Evolutionary conservation across 2,797 vertebrate genomes (phyloP).

Genomic region (Sebastes oblongus): DNA sequence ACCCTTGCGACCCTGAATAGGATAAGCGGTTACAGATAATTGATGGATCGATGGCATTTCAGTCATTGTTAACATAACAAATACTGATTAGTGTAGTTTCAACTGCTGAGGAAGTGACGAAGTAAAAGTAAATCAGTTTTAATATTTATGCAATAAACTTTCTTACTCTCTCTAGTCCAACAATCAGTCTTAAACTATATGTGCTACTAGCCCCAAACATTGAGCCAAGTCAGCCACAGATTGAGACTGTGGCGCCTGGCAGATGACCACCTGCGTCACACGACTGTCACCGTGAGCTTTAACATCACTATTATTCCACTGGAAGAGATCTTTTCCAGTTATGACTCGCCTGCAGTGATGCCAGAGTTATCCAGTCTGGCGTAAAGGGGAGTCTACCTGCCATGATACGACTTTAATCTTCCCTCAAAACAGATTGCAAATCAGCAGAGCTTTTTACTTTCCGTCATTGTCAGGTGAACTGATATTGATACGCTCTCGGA

Average conservation of each 20-base stretch:
- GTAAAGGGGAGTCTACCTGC: slow-evolving; percentile 24
- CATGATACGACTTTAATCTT: slow-evolving; percentile 18
- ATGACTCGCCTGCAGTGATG: slow-evolving; percentile 34
- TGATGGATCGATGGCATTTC: too few species aligned
- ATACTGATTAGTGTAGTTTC: not conserved
- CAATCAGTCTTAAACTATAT: not conserved
- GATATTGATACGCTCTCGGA: slow-evolving; percentile 25
- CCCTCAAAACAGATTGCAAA: slow-evolving; percentile 23
- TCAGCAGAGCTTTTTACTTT: slow-evolving; percentile 25
- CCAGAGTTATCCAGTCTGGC: slow-evolving; percentile 18
- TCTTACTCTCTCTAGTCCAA: not conserved
- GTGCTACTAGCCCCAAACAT: not conserved
- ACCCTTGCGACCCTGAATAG: too few species aligned
- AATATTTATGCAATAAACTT: not conserved
- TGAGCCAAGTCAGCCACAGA: not conserved
- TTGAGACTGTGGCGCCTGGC: slow-evolving; percentile 9
- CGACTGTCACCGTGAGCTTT: slow-evolving; percentile 1
- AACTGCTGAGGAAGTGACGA: not conserved
- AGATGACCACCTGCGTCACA: slow-evolving; percentile 22
- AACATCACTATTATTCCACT: slow-evolving; percentile 23
- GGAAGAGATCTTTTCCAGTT: slow-evolving; percentile 10
- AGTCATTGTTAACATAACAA: not conserved
- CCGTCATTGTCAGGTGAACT: slow-evolving; percentile 47
- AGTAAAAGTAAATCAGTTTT: not conserved
- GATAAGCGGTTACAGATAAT: too few species aligned